Percentiles rank a stretch among this genome's conserved stretches.
phyloP scores from a whole-genome alignment of 1,140 invertebrate genomes.

The Zaprionus inermis region DNA sequence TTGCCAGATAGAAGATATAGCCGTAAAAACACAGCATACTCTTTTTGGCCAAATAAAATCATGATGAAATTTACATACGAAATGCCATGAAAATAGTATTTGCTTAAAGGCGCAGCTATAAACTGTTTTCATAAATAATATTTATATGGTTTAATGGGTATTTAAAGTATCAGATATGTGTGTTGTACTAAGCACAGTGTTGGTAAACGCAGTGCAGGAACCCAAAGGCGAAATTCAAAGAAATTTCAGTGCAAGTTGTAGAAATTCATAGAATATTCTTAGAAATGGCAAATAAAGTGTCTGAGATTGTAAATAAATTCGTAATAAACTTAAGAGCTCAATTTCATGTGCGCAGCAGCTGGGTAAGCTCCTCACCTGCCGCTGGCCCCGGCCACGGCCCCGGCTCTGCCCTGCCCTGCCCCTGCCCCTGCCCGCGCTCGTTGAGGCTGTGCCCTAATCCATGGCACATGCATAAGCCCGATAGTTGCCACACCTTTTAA shows the following conservation, averaged over 20 bases:
- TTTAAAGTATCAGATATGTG: background rate
- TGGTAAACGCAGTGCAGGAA: background rate
- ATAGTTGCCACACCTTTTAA: constrained; percentile 70
- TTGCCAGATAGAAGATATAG: constrained; percentile 2
- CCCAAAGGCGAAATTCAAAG: background rate
- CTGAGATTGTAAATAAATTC: constrained; percentile 11
- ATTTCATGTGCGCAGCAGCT: constrained; percentile 11
- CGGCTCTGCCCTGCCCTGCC: background rate
- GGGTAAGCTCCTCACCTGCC: background rate
- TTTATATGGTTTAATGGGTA: background rate
- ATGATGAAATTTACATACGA: background rate
- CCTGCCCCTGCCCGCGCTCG: background rate
- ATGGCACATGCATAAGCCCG: constrained; percentile 29
- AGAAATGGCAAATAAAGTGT: background rate
- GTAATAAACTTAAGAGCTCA: constrained; percentile 29
- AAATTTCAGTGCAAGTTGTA: background rate
- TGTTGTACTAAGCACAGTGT: background rate
- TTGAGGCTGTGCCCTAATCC: constrained; percentile 4
- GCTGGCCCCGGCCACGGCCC: too few relatives aligned
- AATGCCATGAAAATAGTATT: background rate
- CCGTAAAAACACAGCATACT: too few relatives aligned
- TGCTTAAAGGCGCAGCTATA: background rate
- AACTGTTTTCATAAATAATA: background rate
- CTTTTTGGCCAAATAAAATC: constrained; percentile 4
- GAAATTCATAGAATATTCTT: background rate